Evolutionary conservation across 2,888 invertebrate genomes (phyloP).

Genomic region (Troides helena): DNA sequence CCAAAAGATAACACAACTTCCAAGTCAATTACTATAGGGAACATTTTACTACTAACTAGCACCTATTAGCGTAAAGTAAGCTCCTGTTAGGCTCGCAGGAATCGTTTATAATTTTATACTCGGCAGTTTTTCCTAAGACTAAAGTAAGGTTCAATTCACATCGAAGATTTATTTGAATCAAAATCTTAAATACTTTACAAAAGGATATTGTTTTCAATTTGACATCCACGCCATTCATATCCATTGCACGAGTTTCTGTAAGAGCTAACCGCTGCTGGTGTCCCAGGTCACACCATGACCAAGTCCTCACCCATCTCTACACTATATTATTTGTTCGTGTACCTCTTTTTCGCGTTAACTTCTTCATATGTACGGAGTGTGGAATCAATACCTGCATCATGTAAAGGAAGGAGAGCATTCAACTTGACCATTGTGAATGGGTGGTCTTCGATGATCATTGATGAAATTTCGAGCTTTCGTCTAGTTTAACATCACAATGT

Average conservation of each 20-base stretch:
- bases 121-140: slow-evolving; percentile 70
- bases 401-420: slow-evolving; percentile 3
- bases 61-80: slow-evolving; percentile 73
- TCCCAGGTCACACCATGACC: slow-evolving; percentile 24
- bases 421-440: slow-evolving; percentile 38
- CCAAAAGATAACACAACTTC: slow-evolving; percentile 82
- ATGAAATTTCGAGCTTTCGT: slow-evolving; percentile 74
- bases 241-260: slow-evolving; percentile 36
- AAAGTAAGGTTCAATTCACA: slow-evolving; percentile 60
- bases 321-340: slow-evolving; percentile 1
- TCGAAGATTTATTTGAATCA: slow-evolving; percentile 36
- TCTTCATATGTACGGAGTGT: neutral
- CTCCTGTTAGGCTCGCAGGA: slow-evolving; percentile 72
- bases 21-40: slow-evolving; percentile 93
- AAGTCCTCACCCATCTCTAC: neutral
- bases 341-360: slow-evolving; percentile 14
- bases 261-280: slow-evolving; percentile 48
- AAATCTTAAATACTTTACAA: slow-evolving; percentile 23
- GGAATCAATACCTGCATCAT: neutral
- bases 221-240: slow-evolving; percentile 36
- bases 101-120: slow-evolving; percentile 79
- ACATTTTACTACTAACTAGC: slow-evolving; percentile 84
- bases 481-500: slow-evolving; percentile 54
- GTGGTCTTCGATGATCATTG: slow-evolving; percentile 65
- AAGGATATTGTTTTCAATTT: slow-evolving; percentile 21